A percentile compares a stretch with the other conserved stretches of the same genome.
Conservation (phyloP, 2,888 invertebrate genomes). For the Phania funesta region DNA sequence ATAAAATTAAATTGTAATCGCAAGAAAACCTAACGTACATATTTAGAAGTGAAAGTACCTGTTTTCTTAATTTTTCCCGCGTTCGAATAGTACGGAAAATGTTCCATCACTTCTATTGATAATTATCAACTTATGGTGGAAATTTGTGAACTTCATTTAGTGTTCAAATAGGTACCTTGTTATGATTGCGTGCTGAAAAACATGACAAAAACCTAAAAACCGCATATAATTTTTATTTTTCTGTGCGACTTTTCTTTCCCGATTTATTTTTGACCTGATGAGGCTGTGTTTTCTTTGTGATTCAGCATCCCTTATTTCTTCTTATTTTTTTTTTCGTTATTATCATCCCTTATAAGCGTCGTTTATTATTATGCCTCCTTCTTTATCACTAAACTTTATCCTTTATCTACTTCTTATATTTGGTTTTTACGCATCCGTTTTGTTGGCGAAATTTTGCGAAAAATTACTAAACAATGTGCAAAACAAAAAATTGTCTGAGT, state of each 20-base stretch:
- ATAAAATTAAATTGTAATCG: no score
- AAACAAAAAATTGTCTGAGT: not conserved
- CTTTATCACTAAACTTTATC: conserved; percentile 27
- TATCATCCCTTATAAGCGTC: conserved; percentile 28
- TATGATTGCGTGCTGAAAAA: not conserved
- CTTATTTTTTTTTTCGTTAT: conserved; percentile 4
- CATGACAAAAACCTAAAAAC: not conserved
- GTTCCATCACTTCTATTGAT: not conserved
- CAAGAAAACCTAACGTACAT: no score
- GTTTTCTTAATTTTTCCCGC: no score
- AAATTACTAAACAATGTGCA: not conserved
- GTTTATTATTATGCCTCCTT: conserved; percentile 5
- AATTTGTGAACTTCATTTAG: not conserved
- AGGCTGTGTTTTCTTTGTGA: not conserved
- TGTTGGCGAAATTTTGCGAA: conserved; percentile 6
- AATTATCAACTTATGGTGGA: not conserved
- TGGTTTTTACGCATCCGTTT: not conserved
- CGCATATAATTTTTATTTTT: not conserved
- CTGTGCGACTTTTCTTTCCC: not conserved
- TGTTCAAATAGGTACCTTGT: not conserved
- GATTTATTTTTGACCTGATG: conserved; percentile 20
- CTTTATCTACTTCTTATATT: not conserved
- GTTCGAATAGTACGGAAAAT: not conserved
- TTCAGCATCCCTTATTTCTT: conserved; percentile 39
- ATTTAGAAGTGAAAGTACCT: not conserved